phyloP scores from a whole-genome alignment of 2,797 vertebrate genomes.

The Tapirus indicus region DNA sequence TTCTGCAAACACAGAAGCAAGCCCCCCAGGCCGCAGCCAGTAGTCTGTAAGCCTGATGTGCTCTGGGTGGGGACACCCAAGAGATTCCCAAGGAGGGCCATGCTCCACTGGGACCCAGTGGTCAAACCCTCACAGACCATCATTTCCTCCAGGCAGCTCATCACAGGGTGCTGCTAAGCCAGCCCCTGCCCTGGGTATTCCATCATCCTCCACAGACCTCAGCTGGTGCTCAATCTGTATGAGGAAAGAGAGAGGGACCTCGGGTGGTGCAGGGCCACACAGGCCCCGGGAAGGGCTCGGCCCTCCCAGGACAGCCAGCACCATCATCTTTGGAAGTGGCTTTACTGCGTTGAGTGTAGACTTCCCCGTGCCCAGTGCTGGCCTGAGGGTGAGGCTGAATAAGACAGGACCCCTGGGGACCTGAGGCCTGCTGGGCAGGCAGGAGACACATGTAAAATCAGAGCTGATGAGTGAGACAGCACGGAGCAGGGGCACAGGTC shows the following conservation, averaged over 20 bases:
- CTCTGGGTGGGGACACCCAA: rapidly evolving
- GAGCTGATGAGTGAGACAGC: neutral
- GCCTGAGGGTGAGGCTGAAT: neutral
- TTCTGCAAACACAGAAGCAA: neutral
- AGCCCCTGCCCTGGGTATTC: neutral
- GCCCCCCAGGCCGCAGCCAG: neutral
- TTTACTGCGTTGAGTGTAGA: rapidly evolving
- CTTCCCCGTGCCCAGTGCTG: neutral
- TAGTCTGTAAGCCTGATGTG: neutral
- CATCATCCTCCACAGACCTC: neutral
- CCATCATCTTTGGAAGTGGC: neutral
- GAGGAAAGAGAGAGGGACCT: neutral
- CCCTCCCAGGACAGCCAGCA: neutral
- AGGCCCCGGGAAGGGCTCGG: neutral
- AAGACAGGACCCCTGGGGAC: neutral
- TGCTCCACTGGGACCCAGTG: rapidly evolving
- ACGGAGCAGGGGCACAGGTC: neutral
- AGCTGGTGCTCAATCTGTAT: neutral
- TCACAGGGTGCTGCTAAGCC: too few species aligned
- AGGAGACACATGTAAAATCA: neutral
- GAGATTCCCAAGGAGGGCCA: rapidly evolving
- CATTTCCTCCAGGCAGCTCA: neutral
- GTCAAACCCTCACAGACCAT: rapidly evolving
- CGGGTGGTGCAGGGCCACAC: too few species aligned
- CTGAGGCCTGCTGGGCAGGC: neutral